Base-by-base conservation (phyloP, 1,140 invertebrate species). In the Drosophila ananassae region DNA sequence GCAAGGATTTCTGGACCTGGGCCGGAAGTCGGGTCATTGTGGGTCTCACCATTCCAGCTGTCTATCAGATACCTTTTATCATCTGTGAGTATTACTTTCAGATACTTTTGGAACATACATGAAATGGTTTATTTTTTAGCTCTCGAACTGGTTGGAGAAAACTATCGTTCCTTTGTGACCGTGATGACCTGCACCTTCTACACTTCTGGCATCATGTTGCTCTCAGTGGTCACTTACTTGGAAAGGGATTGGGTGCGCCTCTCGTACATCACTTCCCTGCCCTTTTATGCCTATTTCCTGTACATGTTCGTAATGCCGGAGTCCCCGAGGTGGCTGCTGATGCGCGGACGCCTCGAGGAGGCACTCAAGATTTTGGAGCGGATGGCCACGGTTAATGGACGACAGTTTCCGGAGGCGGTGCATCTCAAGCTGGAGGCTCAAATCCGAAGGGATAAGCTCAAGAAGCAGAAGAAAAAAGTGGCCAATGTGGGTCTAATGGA, bases 51-150 rank as follows among this genome's bases (percentile, higher is more conserved):
- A 97, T 98, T 77, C 97, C 97, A 8, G 97, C 97, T 3, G 95
- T 98, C n/a, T 98, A 98, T 92, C 97, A 98, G 93, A 97, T 98
- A 91, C 97, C 97, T 3, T 98, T 98, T 85, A 98, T 98, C 63
- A 98, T 98, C 84, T 97, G 97, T 98, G 93, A 96, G 87, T 85
- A 47, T 9, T 17, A 17, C 7, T 21, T 34, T 2, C 0, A 37
- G 10, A 37, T 0, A 25, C 10, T 5, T 54, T 3, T 30, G n/a
- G 6, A 32, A 25, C 30, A 7, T 13, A 10, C 1, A 7, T 30
- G 13, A 24, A 28, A 48, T 25, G 1, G 10, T 0, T 2, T 17
- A 7, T 13, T 0, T 94, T 94, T 79, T 87, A 98, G 97, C 96
- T 69, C 92, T 98, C 61, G 97, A 98, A 93, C 90, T 98, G 25